phyloP scores from a whole-genome alignment of 2,888 invertebrate species.

The Steromphala cineraria region DNA sequence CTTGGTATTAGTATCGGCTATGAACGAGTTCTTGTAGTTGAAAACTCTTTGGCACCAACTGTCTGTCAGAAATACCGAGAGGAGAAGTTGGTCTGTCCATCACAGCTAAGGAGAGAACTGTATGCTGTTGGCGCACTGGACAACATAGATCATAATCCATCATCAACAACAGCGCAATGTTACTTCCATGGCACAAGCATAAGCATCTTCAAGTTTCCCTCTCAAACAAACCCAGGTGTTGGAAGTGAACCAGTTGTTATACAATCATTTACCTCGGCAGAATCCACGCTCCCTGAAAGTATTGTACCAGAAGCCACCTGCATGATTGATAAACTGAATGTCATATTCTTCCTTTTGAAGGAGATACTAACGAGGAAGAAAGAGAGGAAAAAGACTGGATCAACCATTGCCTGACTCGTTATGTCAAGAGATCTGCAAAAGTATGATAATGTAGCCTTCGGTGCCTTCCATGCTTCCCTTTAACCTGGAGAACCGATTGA shows the following conservation, averaged over 20 bases:
- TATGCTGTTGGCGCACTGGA: slow-evolving; percentile 27
- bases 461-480: slow-evolving; percentile 19
- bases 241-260: background rate
- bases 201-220: slow-evolving; percentile 27
- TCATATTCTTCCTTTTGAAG: background rate
- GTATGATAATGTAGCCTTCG: background rate
- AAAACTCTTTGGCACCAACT: background rate
- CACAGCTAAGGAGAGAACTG: slow-evolving; percentile 6
- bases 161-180: slow-evolving; percentile 20
- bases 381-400: slow-evolving; percentile 24
- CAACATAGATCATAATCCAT: slow-evolving; percentile 34
- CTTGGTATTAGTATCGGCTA: slow-evolving; percentile 21
- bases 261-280: background rate
- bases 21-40: slow-evolving; percentile 24
- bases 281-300: slow-evolving; percentile 14
- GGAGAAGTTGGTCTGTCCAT: slow-evolving; percentile 22
- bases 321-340: background rate
- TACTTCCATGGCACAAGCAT: slow-evolving; percentile 38
- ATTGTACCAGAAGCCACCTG: slow-evolving; percentile 8
- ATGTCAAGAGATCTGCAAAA: background rate
- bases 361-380: slow-evolving; percentile 2
- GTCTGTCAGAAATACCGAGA: slow-evolving; percentile 16
- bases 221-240: slow-evolving; percentile 11
- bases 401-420: background rate
- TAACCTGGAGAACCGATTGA: background rate